Conservation (phyloP, 2,113 vertebrate genomes). For the cattle (Bos taurus) region DNA sequence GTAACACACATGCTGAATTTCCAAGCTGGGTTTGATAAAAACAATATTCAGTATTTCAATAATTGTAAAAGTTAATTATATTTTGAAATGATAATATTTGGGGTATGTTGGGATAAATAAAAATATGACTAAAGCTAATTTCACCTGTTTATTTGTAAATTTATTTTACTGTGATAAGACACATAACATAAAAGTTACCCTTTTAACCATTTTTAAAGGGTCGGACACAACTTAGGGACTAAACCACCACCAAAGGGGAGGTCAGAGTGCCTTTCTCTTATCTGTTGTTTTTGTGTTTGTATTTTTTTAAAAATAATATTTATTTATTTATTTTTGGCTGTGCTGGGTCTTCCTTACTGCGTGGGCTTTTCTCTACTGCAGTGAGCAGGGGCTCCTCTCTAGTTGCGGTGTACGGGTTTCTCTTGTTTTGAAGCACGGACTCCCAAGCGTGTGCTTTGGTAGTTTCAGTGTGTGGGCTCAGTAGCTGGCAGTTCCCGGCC, state of each 20-base stretch:
- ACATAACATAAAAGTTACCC: not conserved
- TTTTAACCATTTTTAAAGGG: not conserved
- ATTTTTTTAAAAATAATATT: not conserved
- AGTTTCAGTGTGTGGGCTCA: not conserved
- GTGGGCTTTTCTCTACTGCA: not conserved
- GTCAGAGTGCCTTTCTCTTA: not conserved
- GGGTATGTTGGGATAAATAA: not conserved
- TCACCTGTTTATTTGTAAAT: not conserved
- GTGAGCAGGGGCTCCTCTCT: not conserved
- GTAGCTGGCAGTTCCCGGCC: not conserved
- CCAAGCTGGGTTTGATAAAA: not conserved
- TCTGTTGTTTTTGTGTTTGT: not conserved
- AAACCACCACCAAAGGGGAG: not conserved
- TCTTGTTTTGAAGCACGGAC: not conserved
- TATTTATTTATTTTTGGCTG: not conserved
- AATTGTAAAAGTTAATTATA: not conserved
- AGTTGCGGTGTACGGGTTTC: not conserved
- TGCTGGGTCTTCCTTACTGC: not conserved
- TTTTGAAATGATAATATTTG: not conserved
- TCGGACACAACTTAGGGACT: not conserved
- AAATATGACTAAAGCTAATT: not conserved
- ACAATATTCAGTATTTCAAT: not conserved
- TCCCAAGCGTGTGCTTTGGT: not conserved
- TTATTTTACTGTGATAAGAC: not conserved
- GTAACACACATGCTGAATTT: not conserved